Conservation (phyloP, 1,140 invertebrate species). For the Thaumatotibia leucotreta region DNA sequence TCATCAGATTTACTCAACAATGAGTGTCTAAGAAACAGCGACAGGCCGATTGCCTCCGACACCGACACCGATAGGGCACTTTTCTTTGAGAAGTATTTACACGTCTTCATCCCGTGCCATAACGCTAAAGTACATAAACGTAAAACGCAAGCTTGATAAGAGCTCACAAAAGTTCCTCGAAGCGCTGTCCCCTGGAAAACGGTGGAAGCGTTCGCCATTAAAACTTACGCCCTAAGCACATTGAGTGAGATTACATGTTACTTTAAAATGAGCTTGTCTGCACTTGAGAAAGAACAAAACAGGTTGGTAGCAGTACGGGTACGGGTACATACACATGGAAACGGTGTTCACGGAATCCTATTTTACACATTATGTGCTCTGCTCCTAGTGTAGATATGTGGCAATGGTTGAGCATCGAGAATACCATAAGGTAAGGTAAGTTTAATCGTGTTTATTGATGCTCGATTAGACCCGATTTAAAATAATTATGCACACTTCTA, state of each 20-base stretch:
- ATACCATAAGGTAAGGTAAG: no score
- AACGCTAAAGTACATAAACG: background rate
- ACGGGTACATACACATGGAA: no score
- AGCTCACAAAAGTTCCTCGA: background rate
- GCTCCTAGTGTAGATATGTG: background rate
- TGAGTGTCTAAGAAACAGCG: no score
- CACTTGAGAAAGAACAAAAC: background rate
- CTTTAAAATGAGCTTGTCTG: constrained; percentile 12
- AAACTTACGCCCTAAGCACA: constrained; percentile 11
- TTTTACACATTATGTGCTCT: background rate
- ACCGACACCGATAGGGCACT: no score
- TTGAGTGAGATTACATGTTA: constrained; percentile 9
- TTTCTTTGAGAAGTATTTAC: background rate
- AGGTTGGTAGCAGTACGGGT: no score
- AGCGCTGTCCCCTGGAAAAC: background rate
- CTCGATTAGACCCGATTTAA: no score
- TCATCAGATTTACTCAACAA: no score
- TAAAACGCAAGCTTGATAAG: background rate
- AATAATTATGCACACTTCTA: no score
- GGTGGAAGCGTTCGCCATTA: background rate
- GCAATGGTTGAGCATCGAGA: no score
- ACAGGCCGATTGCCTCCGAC: no score
- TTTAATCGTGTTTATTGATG: no score
- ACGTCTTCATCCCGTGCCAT: background rate
- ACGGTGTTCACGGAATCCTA: background rate